Evolutionary conservation across 1,140 invertebrate species (phyloP).

Genomic region (Chelonus insularis): DNA sequence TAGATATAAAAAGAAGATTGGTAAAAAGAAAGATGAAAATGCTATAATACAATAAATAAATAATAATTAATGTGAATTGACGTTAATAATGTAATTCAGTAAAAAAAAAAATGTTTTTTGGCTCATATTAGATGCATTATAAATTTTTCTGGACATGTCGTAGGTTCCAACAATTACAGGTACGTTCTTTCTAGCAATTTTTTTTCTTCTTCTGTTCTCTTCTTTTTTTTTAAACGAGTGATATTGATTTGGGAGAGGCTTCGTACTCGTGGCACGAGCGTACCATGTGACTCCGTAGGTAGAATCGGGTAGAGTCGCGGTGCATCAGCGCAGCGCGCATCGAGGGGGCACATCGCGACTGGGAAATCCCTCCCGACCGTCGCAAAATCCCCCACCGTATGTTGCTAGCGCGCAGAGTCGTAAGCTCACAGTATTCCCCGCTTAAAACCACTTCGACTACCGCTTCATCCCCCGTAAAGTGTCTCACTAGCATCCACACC

Average conservation of each 20-base stretch:
- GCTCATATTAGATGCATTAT: no score
- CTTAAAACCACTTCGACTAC: constrained; percentile 6
- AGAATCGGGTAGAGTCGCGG: constrained; percentile 36
- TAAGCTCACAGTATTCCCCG: not conserved
- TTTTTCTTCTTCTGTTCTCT: constrained; percentile 6
- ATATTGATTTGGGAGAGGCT: constrained; percentile 60
- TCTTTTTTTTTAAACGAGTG: constrained; percentile 55
- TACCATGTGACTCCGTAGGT: constrained; percentile 47
- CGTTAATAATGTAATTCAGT: not conserved
- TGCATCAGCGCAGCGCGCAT: constrained; percentile 52
- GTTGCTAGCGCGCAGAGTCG: constrained; percentile 1
- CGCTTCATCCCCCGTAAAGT: not conserved
- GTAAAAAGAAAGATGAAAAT: no score
- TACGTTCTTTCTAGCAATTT: constrained; percentile 19
- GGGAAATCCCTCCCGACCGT: constrained; percentile 38
- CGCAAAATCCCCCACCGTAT: constrained; percentile 11
- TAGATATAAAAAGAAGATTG: not conserved
- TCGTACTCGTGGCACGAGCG: constrained; percentile 54
- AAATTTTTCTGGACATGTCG: constrained; percentile 12
- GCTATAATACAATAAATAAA: no score
- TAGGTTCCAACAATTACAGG: constrained; percentile 19
- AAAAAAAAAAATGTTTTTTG: not conserved
- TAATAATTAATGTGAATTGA: constrained; percentile 16
- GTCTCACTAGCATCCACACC: not conserved
- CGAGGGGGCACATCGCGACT: constrained; percentile 39